Base-by-base conservation (phyloP, 2,888 invertebrate genomes). In the Leistus spinibarbis region DNA sequence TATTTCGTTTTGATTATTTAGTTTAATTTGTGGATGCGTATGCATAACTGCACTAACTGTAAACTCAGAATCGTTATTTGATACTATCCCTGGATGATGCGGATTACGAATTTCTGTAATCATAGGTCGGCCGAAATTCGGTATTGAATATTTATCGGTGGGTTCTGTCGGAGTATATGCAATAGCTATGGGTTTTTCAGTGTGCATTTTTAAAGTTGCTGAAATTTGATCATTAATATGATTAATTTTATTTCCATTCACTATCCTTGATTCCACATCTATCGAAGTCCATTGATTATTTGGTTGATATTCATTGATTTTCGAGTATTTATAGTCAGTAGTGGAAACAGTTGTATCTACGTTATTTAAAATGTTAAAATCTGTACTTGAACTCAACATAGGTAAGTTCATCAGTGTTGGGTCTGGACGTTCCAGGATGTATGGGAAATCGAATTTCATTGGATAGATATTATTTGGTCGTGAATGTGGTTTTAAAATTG, bases 101-200 rank as follows among this genome's bases (percentile, higher is more conserved):
- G 40, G 23, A 64, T 64, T 60, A 24, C 86, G 82, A 69, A 87
- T 88, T 80, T 88, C 88, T 1, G 86, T 86, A 75, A 87, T 87
- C 1, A 87, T 87, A 1, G 86, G 83, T 57, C 86, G 84, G 13
- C 85, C 87, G 73, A 87, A 83, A 79, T 88, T 88, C 0, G 87
- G 86, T 80, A 85, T 85, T 1, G 87, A 86, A 78, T 83, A 87
- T 77, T 85, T n/a, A 77, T 79, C 66, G 80, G 83, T 82, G 69
- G 87, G 81, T 84, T 88, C 82, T 0, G 90, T 91, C 4, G 91
- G 91, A 0, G 90, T 90, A 78, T 90, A 91, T 0, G 90, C 91
- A 68, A 90, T 90, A 0, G 91, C 91, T 53, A 91, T 91, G 0
- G 91, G 91, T 16, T 88, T 88, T 62, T 90, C 89, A 0, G 87